phyloP scores from a whole-genome alignment of 2,888 invertebrate genomes.

The Meta bourneti region DNA sequence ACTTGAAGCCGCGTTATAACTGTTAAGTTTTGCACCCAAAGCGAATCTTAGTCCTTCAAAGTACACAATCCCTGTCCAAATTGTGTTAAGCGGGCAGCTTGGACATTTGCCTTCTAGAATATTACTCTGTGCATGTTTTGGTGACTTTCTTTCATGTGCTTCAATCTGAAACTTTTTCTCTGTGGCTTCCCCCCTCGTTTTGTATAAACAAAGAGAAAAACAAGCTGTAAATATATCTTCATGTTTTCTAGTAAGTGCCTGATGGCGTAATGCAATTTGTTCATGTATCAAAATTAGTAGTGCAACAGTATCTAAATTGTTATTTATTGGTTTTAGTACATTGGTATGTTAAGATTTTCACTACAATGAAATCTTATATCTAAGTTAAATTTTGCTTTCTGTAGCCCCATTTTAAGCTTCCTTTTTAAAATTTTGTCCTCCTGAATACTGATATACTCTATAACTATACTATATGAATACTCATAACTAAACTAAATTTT shows the following conservation, averaged over 20 bases:
- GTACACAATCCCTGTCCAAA: neutral
- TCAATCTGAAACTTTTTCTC: conserved; percentile 21
- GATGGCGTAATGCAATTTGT: conserved; percentile 68
- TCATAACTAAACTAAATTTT: neutral
- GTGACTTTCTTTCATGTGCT: conserved; percentile 27
- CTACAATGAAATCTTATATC: neutral
- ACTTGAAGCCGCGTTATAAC: no score
- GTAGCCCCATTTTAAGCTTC: neutral
- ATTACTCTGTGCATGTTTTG: conserved; percentile 19
- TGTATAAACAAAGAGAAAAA: conserved; percentile 32
- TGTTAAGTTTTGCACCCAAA: neutral
- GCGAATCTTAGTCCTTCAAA: conserved; percentile 1
- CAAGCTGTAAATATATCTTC: conserved; percentile 32
- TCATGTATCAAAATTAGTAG: conserved; percentile 30
- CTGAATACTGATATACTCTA: neutral
- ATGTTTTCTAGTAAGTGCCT: conserved; percentile 71
- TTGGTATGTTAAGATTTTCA: no score
- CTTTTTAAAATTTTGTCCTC: neutral
- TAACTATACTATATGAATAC: neutral
- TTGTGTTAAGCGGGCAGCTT: conserved; percentile 66
- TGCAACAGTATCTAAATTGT: conserved; percentile 9
- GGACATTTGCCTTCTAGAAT: conserved; percentile 57
- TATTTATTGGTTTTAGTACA: neutral
- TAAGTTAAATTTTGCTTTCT: neutral
- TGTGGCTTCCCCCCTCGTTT: conserved; percentile 19